Conservation (phyloP, 2,797 vertebrate genomes). For the Ceryle rudis region DNA sequence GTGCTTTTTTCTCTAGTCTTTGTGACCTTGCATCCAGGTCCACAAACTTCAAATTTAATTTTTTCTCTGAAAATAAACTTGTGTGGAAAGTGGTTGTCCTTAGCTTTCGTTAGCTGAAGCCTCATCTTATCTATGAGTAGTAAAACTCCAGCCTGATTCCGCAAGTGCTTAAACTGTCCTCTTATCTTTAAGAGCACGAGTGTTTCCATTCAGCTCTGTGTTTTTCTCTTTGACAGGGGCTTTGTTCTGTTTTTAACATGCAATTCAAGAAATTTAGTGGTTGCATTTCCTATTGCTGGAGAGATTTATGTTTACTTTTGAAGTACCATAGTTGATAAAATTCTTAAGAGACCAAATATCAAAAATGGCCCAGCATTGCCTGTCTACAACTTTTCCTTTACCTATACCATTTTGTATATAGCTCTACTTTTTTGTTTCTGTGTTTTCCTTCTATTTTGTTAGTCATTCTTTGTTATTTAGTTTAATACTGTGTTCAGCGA, state of each 20-base stretch:
- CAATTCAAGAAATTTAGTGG: constrained; percentile 44
- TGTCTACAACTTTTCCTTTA: background rate
- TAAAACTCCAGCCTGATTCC: constrained; percentile 45
- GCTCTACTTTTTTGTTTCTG: background rate
- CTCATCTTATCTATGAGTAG: constrained; percentile 5
- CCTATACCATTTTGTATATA: background rate
- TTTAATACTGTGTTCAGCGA: background rate
- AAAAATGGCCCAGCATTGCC: background rate
- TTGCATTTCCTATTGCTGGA: constrained; percentile 30
- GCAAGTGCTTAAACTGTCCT: constrained; percentile 16
- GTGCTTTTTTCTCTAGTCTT: background rate
- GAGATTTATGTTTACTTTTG: constrained; percentile 53
- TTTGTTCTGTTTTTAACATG: constrained; percentile 64
- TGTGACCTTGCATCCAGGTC: background rate
- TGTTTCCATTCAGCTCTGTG: constrained; percentile 45
- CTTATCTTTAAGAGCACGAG: constrained; percentile 21
- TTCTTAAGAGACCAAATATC: background rate
- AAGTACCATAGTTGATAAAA: constrained; percentile 33
- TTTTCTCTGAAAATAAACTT: constrained; percentile 8
- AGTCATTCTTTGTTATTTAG: background rate
- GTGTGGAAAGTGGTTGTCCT: background rate
- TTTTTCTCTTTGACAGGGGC: constrained; percentile 52
- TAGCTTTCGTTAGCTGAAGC: constrained; percentile 1
- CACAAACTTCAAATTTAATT: background rate
- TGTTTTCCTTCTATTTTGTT: background rate